Base-by-base conservation (phyloP, 2,113 vertebrate species). In the Daboia siamensis region DNA sequence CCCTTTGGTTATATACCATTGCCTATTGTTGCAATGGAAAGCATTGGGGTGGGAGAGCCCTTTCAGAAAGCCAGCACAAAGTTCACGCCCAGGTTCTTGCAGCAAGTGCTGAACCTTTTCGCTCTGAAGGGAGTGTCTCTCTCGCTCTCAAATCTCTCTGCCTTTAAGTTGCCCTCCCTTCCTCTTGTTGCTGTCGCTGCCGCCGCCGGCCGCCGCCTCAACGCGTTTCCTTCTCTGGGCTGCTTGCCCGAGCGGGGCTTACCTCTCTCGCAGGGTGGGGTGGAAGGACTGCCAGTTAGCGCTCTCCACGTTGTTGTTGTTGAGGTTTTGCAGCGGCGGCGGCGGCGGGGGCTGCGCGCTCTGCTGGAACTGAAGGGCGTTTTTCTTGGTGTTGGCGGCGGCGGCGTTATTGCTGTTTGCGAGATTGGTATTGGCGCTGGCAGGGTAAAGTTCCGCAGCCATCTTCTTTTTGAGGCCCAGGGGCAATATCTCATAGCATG, bases 241-340 rank as follows among this genome's bases (percentile, higher is more conserved):
- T 44, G 46, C 57, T 24, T 56, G 26, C 20, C 52, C 29, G 61
- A 91, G 87, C 59, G 44, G 90, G 91, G 95, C 95, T 96, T 96
- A 99, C 99, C 99, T 99, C 98, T 99, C 99, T 89, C 98, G 97
- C 93, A 99, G 98, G 1, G 99, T 99, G 74, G 99, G 99, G 95
- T 98, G 98, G 97, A 97, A 98, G 96, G 98, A 98, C 96, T 98
- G 98, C 99, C 98, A 98, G 97, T 97, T 98, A 96, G 97, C 96
- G 85, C 98, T 98, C 93, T 99, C 98, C n/a, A 97, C 94, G 97
- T 99, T 98, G 98, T 98, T 98, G 98, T 99, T 98, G 98, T 98
- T 98, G 97, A 98, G 97, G 96, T 98, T 99, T 3, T 98, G 98
- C 94, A 98, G 98, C 91, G 97, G 97, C 96, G 94, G 96, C 95